Evolutionary conservation across 1,140 invertebrate genomes (phyloP), one percentile per base, ranked within the genome.

Genomic region (Meloidogyne floridensis): DNA sequence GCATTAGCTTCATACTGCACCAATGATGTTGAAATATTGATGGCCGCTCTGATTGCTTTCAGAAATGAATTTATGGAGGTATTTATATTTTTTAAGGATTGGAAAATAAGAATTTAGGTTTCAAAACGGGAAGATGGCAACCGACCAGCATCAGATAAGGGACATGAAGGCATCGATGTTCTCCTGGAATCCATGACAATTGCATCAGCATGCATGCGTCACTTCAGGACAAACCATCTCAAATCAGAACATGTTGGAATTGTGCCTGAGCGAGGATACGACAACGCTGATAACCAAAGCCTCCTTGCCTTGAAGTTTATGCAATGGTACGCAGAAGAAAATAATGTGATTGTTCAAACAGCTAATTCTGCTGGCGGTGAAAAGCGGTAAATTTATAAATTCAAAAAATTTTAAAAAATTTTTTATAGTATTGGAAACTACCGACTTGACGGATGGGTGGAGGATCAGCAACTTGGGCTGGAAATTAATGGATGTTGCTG

Each of bases 401-500:
- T n/a, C n/a, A n/a, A n/a, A n/a, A n/a, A n/a, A n/a, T n/a, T n/a
- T n/a, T n/a, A n/a, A n/a, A n/a, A n/a, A n/a, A n/a, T n/a, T n/a
- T n/a, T n/a, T n/a, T n/a, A n/a, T 0, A 71, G 11, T 6, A 32
- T 69, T 1, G 54, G 70, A 4, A 56, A 15, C 5, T 77, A 69
- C 9, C n/a, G n/a, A 0, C 15, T 77, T 0, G 76, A 77, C 18
- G 76, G 76, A 11, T 79, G 56, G 18, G 43, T 74, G 5, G 11
- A 53, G 2, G 9, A 47, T 3, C 10, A 65, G 13, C 8, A 74
- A 11, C 10, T 42, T 1, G 76, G 42, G 1, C 77, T 77, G 15
- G 76, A 77, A 71, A 32, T 77, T n/a, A 69, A 77, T 18, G 76
- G 76, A 2, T 77, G 76, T 10, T 8, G 8, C 7, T 77, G 76